Evolutionary conservation across 2,888 invertebrate genomes (phyloP).

Genomic region (Mayetiola destructor): DNA sequence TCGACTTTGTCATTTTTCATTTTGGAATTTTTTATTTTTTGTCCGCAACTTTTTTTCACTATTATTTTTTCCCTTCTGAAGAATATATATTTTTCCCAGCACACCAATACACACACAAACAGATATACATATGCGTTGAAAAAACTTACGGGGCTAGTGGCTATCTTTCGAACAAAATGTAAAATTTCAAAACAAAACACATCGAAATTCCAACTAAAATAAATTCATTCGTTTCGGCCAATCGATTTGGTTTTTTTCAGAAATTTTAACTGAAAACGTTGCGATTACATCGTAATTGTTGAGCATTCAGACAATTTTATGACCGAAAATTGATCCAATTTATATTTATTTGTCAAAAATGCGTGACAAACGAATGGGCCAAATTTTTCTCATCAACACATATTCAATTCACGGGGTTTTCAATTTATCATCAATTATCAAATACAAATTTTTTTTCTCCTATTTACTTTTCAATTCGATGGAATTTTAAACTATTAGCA

Average conservation of each 20-base stretch:
- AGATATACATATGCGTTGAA: no score
- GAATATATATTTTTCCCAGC: no score
- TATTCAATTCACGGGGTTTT: neutral
- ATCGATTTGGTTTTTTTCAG: neutral
- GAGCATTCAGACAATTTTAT: neutral
- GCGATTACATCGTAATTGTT: neutral
- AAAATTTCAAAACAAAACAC: constrained; percentile 9
- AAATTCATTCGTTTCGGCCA: no score
- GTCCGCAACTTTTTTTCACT: no score
- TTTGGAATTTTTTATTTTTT: no score
- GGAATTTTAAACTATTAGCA: neutral
- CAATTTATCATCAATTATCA: neutral
- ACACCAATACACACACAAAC: no score
- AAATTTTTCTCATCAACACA: neutral
- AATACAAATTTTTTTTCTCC: neutral
- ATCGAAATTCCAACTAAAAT: no score
- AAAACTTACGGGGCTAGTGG: no score
- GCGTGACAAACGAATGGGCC: neutral
- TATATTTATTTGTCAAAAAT: neutral
- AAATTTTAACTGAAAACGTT: neutral
- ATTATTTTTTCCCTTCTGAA: no score
- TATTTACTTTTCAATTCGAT: neutral
- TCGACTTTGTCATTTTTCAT: no score
- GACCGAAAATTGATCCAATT: neutral
- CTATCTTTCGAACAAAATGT: neutral